Evolutionary conservation across 2,888 invertebrate genomes (phyloP), one percentile per base, ranked within the genome.

Genomic region (Litoditis marina): DNA sequence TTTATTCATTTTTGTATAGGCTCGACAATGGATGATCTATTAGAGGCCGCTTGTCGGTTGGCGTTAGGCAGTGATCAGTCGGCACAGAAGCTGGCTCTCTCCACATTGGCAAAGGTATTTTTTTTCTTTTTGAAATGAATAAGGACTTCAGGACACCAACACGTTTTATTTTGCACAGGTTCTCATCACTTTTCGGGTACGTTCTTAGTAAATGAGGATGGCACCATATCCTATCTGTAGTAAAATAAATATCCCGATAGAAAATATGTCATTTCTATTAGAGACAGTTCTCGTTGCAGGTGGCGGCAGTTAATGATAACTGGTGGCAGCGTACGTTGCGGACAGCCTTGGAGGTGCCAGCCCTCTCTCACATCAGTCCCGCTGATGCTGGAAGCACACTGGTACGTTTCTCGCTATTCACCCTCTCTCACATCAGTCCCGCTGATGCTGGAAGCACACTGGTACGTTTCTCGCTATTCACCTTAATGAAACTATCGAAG

Each of bases 381-480:
- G 57, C 68, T 2, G 74, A 74, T 65, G 74, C 74, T 8, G 71
- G 71, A 22, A 71, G 71, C 47, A 64, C 64, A 8, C 28, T 69
- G 52, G 69, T 68, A 19, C 25, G 55, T 61, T n/a, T n/a, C n/a
- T 11, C 27, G 7, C 11, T 47, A 19, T 47, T 13, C 47, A 47
- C 69, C 8, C 60, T 74, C 7, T 27, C 69, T 2, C 74, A 74
- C 25, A 69, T 74, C 36, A 66, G 65, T n/a, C 68, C 71, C 16
- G 57, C 68, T 2, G 74, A 74, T 65, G 74, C 74, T 8, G 71
- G 71, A 22, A 71, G 71, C 47, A 64, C 64, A 8, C 28, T 69
- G 52, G 69, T 68, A 19, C 25, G 55, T 61, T 16, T n/a, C 16
- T 47, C 19, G 13, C 47, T 47, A 19, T 47, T 47, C 22, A 13